Base-by-base conservation (phyloP, 2,113 vertebrate genomes). In the Ammodytes dubius region DNA sequence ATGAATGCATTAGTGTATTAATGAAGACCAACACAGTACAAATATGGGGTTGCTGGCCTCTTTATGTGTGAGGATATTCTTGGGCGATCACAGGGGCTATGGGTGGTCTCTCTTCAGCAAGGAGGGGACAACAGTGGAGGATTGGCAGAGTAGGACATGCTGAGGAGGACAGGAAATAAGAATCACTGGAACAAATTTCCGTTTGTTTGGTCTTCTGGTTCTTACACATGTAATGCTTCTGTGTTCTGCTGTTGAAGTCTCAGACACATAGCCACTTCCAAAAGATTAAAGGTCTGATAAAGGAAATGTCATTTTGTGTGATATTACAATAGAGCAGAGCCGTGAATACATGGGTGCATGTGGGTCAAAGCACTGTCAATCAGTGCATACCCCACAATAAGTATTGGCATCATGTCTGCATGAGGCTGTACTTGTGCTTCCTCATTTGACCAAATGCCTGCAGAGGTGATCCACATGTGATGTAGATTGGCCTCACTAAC, bases 141-240 rank as follows among this genome's bases (percentile, higher is more conserved):
- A 58, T 46, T 58, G 63, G 17, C 64, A 63, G 66, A 64, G 43
- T 10, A 64, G 81, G 71, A 17, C 65, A 27, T 14, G 49, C 11
- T 1, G 72, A 54, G 46, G 60, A 68, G 40, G 49, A 56, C 49
- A 84, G 85, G 80, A 87, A 82, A 82, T 81, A 80, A 85, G 68
- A 47, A 64, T 37, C 50, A 69, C 60, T 52, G 63, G 58, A 89
- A 57, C 79, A 84, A 46, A 91, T 89, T 81, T 88, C 84, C 71
- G n/a, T 47, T 82, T n/a, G 19, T 8, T 45, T 45, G 46, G 27
- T 74, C 64, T 69, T 12, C 17, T 19, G 40, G 19, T 46, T 60
- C 19, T 49, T 40, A 66, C 6, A 45, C 70, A 70, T 46, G 47
- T 61, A 45, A 47, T 46, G 50, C 46, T 14, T 54, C 6, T 52